Conservation (phyloP, 2,888 invertebrate genomes). For the Ennomos erosarius region DNA sequence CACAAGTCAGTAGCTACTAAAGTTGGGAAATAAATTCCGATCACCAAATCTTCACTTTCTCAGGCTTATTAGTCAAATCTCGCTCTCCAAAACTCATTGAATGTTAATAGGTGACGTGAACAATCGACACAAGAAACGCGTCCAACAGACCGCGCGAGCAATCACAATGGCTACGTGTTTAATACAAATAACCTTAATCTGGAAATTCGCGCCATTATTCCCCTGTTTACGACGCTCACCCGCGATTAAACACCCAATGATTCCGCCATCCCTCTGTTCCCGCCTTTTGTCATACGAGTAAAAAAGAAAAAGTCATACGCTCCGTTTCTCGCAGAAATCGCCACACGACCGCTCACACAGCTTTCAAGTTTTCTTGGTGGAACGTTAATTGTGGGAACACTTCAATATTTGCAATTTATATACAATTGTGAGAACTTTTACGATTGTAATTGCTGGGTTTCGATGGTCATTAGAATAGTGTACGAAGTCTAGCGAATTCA, state of each 20-base stretch:
- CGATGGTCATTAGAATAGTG: slow-evolving; percentile 52
- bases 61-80: slow-evolving; percentile 61
- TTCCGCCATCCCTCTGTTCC: slow-evolving; percentile 51
- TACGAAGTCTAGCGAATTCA: slow-evolving; percentile 47
- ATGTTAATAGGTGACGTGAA: slow-evolving; percentile 52
- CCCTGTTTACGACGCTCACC: slow-evolving; percentile 69
- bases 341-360: slow-evolving; percentile 67
- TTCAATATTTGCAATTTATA: slow-evolving; percentile 64
- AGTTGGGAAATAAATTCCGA: slow-evolving; percentile 26
- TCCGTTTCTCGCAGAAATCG: slow-evolving; percentile 56
- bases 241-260: slow-evolving; percentile 71
- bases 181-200: slow-evolving; percentile 78
- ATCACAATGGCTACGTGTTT: slow-evolving; percentile 71
- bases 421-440: slow-evolving; percentile 71
- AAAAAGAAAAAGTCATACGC: slow-evolving; percentile 39
- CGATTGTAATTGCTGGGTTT: slow-evolving; percentile 60
- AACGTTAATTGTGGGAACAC: slow-evolving; percentile 76
- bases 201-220: slow-evolving; percentile 61
- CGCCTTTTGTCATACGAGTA: slow-evolving; percentile 59
- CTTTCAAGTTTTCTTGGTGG: slow-evolving; percentile 51
- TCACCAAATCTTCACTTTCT: slow-evolving; percentile 51
- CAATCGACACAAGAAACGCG: slow-evolving; percentile 53
- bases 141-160: slow-evolving; percentile 61
- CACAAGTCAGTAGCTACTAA: background rate
- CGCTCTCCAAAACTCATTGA: slow-evolving; percentile 55